Conservation (phyloP, 2,797 vertebrate species). For the Sebastes hubbsi region DNA sequence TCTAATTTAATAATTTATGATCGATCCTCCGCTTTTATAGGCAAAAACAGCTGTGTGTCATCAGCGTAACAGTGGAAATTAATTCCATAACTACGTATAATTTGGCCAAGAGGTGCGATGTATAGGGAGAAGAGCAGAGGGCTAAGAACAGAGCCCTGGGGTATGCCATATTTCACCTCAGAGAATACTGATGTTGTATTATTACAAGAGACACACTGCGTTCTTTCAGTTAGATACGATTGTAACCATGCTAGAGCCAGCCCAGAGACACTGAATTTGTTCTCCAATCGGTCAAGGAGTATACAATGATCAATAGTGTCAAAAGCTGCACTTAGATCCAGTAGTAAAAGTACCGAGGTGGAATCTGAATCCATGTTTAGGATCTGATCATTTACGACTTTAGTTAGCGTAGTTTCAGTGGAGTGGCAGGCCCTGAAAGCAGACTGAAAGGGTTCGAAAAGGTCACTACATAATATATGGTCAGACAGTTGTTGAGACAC, state of each 20-base stretch:
- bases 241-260: too few species aligned
- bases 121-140: background rate
- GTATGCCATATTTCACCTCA: background rate
- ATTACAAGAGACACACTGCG: too few species aligned
- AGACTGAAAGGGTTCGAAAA: background rate
- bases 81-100: background rate
- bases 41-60: background rate
- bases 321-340: background rate
- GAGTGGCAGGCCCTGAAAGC: background rate
- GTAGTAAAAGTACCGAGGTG: background rate
- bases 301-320: too few species aligned
- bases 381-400: background rate
- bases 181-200: background rate
- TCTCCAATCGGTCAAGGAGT: too few species aligned
- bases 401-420: background rate
- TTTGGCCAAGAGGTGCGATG: background rate
- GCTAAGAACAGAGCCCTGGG: background rate
- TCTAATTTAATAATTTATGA: too few species aligned
- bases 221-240: too few species aligned
- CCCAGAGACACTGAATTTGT: too few species aligned
- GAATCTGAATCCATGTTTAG: background rate
- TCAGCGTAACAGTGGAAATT: background rate
- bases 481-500: background rate
- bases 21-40: background rate
- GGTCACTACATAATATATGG: background rate